Evolutionary conservation across 1,140 invertebrate genomes (phyloP).

Genomic region (Papilio machaon): DNA sequence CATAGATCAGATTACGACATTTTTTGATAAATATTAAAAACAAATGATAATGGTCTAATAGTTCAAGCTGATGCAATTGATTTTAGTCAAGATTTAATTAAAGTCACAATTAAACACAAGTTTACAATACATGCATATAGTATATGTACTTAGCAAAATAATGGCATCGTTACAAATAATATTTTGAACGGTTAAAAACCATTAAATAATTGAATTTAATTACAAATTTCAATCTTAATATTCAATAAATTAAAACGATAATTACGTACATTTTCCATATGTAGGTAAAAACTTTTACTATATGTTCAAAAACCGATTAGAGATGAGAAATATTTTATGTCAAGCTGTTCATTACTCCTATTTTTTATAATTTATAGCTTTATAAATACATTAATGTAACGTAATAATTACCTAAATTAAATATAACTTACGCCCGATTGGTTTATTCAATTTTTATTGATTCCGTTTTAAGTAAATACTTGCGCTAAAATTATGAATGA

Average conservation of each 20-base stretch:
- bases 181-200: not conserved
- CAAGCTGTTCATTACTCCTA: too few species aligned
- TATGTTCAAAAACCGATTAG: too few species aligned
- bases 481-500: not conserved
- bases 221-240: too few species aligned
- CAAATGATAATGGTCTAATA: constrained; percentile 2
- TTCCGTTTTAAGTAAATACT: not conserved
- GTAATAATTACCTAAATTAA: too few species aligned
- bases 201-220: not conserved
- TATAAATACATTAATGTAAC: too few species aligned
- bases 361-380: too few species aligned
- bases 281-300: too few species aligned
- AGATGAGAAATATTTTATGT: too few species aligned
- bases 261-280: too few species aligned
- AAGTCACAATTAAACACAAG: not conserved
- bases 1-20: not conserved
- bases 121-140: not conserved
- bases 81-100: not conserved
- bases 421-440: too few species aligned
- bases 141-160: not conserved
- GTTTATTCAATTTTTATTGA: not conserved
- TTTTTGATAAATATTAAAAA: constrained; percentile 7
- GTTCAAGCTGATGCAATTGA: constrained; percentile 7
- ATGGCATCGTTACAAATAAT: not conserved
- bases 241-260: too few species aligned